phyloP scores from a whole-genome alignment of 1,140 invertebrate genomes.

The Philopotamus ludificatus region DNA sequence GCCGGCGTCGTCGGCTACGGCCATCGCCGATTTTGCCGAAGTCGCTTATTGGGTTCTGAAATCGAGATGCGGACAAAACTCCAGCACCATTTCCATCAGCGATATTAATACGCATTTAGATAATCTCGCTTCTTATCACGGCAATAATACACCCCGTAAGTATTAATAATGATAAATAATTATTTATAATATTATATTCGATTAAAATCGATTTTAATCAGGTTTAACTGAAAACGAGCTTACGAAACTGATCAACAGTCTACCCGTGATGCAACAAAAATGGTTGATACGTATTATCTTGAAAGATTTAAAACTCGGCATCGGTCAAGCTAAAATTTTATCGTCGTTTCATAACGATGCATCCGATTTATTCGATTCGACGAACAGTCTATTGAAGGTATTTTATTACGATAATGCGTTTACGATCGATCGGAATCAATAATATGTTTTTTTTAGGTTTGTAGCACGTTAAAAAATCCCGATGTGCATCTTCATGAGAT shows the following conservation, averaged over 20 bases:
- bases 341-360: constrained; percentile 76
- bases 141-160: constrained; percentile 55
- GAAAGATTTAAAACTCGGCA: constrained; percentile 75
- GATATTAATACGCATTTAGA: constrained; percentile 72
- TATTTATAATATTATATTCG: constrained; percentile 16
- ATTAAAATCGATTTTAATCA: constrained; percentile 34
- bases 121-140: constrained; percentile 61
- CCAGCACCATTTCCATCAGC: constrained; percentile 57
- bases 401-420: too few species aligned
- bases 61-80: constrained; percentile 57
- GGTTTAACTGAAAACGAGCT: constrained; percentile 57
- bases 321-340: constrained; percentile 71
- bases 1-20: constrained; percentile 29
- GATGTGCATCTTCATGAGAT: constrained; percentile 63
- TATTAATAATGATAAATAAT: constrained; percentile 34
- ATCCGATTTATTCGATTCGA: constrained; percentile 71
- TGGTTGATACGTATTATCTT: constrained; percentile 88
- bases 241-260: constrained; percentile 56
- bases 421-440: too few species aligned
- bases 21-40: constrained; percentile 67
- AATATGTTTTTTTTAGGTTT: constrained; percentile 59
- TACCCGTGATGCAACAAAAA: constrained; percentile 76
- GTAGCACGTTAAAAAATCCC: constrained; percentile 65
- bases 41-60: constrained; percentile 69
- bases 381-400: constrained; percentile 71